Evolutionary conservation across 2,797 vertebrate species (phyloP).

Genomic region (Chelonia mydas): DNA sequence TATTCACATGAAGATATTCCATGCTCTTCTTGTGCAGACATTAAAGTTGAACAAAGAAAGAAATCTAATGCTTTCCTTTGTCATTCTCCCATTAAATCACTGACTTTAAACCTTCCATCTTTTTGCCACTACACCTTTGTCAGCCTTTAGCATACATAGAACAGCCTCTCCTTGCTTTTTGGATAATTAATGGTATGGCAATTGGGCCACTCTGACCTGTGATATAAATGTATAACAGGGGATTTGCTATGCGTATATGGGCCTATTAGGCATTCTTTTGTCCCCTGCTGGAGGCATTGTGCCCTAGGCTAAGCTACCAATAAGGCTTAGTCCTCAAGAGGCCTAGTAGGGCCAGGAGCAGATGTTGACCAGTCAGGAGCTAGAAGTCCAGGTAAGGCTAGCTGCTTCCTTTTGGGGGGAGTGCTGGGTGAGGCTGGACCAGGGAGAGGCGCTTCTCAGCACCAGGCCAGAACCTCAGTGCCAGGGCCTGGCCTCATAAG

Average conservation of each 20-base stretch:
- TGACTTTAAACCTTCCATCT: neutral
- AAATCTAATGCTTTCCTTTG: neutral
- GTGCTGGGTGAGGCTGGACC: neutral
- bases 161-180: neutral
- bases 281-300: neutral
- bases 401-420: neutral
- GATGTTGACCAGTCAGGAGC: neutral
- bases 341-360: neutral
- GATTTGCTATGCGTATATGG: accelerated
- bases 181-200: neutral
- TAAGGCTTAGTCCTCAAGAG: neutral
- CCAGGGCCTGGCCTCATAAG: no score
- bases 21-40: neutral
- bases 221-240: neutral
- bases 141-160: neutral
- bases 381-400: neutral
- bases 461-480: no score
- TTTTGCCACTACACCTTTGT: neutral
- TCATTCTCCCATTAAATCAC: neutral
- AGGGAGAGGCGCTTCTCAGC: no score
- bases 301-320: no score
- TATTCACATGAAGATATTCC: neutral
- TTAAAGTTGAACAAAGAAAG: neutral
- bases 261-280: neutral
- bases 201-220: neutral